Evolutionary conservation across 1,140 invertebrate species (phyloP), one percentile per base, ranked within the genome.

Genomic region (Tetraneura akinire): DNA sequence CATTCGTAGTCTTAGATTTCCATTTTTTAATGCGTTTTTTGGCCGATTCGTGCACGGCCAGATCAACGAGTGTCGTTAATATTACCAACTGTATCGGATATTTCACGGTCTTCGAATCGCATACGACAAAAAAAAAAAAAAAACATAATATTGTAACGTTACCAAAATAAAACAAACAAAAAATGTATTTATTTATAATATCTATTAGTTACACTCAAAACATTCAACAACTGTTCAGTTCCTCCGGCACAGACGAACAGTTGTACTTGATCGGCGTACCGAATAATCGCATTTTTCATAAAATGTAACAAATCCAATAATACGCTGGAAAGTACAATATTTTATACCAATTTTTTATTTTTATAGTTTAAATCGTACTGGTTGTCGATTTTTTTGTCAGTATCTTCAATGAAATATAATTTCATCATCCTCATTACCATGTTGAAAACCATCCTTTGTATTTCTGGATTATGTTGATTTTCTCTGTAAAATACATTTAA

Each of bases 401-500:
- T 1, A 0, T 47, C 16, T 3, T 51, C 47, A 26, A 13, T 23
- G 10, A 29, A 71, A 11, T 71, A 71, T 3, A 51, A 11, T 29
- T 71, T 49, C 9, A 71, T 3, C 68, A 29, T 51, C 2, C 23
- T 18, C 16, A n/a, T 51, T 11, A 71, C 26, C 21, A 8, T 51
- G 9, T 71, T 29, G 11, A 71, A 71, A 11, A 71, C 47, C 68
- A 71, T 51, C 5, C 6, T 16, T 32, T 71, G 68, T 5, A 5
- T 10, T 51, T 71, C 47, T 1, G 68, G 68, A 29, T 71, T 71
- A 3, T 71, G 68, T 1, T 51, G 68, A 14, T 51, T 71, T 13
- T 71, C 26, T 5, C 68, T 45, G 16, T 11, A 71, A 71, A 71
- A 71, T 1, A 71, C 47, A 0, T 71, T 71, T 16, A 71, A 71